Percentiles rank a stretch among this genome's conserved stretches.
These are phyloP conservation scores for Xestia xanthographa DNA, from an alignment of 2,888 invertebrate genomes.

Conservation along the genomic window DNA sequence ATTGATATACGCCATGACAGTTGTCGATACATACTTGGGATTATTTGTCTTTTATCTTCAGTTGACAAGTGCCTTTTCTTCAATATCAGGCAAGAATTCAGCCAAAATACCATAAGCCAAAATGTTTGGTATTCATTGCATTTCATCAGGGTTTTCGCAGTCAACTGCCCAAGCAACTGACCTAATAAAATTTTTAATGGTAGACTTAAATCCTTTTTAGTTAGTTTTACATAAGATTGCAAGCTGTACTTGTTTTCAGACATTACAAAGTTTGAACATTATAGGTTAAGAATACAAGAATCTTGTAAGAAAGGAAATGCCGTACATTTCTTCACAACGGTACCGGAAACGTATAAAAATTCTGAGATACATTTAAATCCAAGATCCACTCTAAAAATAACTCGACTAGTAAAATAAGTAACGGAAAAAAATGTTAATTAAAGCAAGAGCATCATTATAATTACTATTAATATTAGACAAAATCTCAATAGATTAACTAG, in stretches of 20 bases:
- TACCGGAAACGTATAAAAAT: constrained; percentile 16
- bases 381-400: constrained; percentile 10
- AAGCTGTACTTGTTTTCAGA: constrained; percentile 7
- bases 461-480: constrained; percentile 32
- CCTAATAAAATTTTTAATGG: not conserved
- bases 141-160: not conserved
- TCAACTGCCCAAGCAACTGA: not conserved
- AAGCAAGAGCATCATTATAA: constrained; percentile 33
- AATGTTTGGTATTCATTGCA: not conserved
- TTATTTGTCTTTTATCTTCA: not conserved
- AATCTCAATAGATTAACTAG: constrained; percentile 33
- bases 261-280: not conserved
- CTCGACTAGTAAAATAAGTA: not conserved
- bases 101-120: not conserved
- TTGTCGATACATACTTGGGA: constrained; percentile 23
- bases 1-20: constrained; percentile 33
- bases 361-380: constrained; percentile 14
- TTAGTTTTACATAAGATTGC: not conserved
- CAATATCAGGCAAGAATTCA: not conserved
- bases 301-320: constrained; percentile 13
- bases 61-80: not conserved
- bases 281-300: constrained; percentile 1
- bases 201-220: not conserved
- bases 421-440: constrained; percentile 28
- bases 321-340: constrained; percentile 15